Base-by-base conservation (phyloP, 2,888 invertebrate genomes). In the Dryobota labecula region DNA sequence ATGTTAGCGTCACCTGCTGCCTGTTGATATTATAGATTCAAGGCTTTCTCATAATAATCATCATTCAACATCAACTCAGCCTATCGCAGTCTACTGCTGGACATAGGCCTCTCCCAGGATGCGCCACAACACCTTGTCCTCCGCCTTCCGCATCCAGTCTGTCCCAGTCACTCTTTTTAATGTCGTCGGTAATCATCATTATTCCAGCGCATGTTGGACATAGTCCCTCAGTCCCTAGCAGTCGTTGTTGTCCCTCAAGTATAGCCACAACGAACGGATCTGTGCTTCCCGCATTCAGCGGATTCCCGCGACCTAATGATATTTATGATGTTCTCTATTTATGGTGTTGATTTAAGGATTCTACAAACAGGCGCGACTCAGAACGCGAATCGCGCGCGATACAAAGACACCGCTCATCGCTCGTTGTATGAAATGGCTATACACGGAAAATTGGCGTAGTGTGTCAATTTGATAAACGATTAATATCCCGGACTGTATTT, bases 1-100 rank as follows among this genome's bases (percentile, higher is more conserved):
- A 54, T 73, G 36, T 43, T 11, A 47, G 8, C 36, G 41, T 24
- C 56, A 57, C 24, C 27, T 64, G 27, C 41, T 47, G 27, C 7
- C 18, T 1, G 13, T 33, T 70, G n/a, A 18, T 45, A 24, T 36
- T 45, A 15, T 18, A 7, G 11, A 30, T 66, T 49, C 27, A n/a
- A 65, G 20, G 38, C 1, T 54, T 24, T 38, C 9, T 27, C 20
- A 13, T 24, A 7, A 36, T 36, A 11, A 11, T 58, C 24, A 18
- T 53, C 4, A 51, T 62, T 24, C 53, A 49, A 13, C 5, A 49
- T n/a, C n/a, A 49, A 24, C 11, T 24, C 24, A n/a, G n/a, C 11
- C 11, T 38, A 13, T 47, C 1, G 45, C 45, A 47, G n/a, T 47
- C 9, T 13, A 13, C 38, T 47, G 47, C 47, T 47, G 47, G 47